phyloP scores from a whole-genome alignment of 2,888 invertebrate species.

The Papilio protenor region DNA sequence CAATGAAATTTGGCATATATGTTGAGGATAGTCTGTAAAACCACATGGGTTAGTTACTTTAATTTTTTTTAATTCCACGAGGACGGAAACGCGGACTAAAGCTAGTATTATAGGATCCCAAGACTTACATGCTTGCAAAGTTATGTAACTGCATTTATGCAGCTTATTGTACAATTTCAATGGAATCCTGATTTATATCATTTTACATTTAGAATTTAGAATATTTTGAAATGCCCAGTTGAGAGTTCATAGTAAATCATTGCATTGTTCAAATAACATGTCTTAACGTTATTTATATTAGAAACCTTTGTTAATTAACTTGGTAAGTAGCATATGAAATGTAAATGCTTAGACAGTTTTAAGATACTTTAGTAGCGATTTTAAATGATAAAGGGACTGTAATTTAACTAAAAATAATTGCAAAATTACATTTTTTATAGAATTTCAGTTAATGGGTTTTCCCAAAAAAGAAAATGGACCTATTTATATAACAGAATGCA shows the following conservation, averaged over 20 bases:
- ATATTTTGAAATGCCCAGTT: conserved; percentile 2
- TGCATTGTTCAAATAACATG: not conserved
- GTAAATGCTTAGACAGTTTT: not conserved
- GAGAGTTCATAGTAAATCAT: not conserved
- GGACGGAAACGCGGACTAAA: no score
- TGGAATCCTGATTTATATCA: conserved; percentile 1
- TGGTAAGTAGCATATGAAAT: not conserved
- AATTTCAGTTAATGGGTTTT: not conserved
- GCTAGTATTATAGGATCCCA: no score
- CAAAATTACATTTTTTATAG: not conserved
- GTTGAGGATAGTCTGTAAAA: no score
- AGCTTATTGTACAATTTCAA: conserved; percentile 8
- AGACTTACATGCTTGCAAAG: no score
- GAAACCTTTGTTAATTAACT: not conserved
- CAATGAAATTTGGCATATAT: no score
- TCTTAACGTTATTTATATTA: not conserved
- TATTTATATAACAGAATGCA: no score
- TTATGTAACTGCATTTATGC: no score
- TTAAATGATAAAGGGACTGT: not conserved
- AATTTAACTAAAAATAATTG: not conserved
- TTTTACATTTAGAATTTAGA: not conserved
- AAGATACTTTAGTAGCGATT: not conserved
- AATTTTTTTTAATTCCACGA: no score
- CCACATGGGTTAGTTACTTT: no score
- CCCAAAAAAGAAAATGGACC: no score